phyloP scores from a whole-genome alignment of 2,888 invertebrate species.

The Tortrix viridana region DNA sequence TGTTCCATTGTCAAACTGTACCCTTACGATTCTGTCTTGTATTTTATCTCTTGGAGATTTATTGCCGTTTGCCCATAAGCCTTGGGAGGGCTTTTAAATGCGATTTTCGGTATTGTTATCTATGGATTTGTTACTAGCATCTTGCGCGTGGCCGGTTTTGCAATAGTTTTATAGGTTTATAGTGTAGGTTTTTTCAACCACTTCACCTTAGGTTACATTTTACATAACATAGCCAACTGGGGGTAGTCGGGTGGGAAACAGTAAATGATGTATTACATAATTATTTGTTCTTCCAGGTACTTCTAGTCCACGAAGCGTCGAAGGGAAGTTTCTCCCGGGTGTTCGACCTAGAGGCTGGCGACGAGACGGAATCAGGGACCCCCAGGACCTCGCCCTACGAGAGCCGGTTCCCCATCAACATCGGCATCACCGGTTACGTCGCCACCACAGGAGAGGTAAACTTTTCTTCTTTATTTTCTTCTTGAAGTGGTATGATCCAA shows the following conservation, averaged over 20 bases:
- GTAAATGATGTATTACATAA: slow-evolving; percentile 8
- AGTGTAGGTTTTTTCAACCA: too few relatives aligned
- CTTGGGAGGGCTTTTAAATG: slow-evolving; percentile 28
- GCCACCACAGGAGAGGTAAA: slow-evolving; percentile 97
- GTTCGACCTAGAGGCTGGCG: slow-evolving; percentile 96
- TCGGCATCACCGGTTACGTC: slow-evolving; percentile 97
- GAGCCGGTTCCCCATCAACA: slow-evolving; percentile 96
- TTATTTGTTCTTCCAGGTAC: slow-evolving; percentile 83
- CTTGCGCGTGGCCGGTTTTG: background rate
- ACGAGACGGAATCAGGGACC: slow-evolving; percentile 92
- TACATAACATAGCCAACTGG: too few relatives aligned
- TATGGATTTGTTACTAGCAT: slow-evolving; percentile 8
- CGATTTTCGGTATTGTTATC: slow-evolving; percentile 14
- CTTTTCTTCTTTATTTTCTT: too few relatives aligned
- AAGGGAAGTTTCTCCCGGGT: slow-evolving; percentile 97
- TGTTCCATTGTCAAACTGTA: slow-evolving; percentile 35
- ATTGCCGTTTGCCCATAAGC: slow-evolving; percentile 22
- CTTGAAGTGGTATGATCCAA: too few relatives aligned
- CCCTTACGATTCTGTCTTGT: slow-evolving; percentile 34
- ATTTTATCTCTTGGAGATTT: slow-evolving; percentile 35
- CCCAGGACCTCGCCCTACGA: slow-evolving; percentile 94
- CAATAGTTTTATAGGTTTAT: background rate
- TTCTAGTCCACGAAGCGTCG: slow-evolving; percentile 95
- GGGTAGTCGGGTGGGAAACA: too few relatives aligned
- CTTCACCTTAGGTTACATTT: too few relatives aligned